Evolutionary conservation across 2,113 vertebrate genomes (phyloP), one percentile per base, ranked within the genome.

Genomic region (Pterocles orientalis): DNA sequence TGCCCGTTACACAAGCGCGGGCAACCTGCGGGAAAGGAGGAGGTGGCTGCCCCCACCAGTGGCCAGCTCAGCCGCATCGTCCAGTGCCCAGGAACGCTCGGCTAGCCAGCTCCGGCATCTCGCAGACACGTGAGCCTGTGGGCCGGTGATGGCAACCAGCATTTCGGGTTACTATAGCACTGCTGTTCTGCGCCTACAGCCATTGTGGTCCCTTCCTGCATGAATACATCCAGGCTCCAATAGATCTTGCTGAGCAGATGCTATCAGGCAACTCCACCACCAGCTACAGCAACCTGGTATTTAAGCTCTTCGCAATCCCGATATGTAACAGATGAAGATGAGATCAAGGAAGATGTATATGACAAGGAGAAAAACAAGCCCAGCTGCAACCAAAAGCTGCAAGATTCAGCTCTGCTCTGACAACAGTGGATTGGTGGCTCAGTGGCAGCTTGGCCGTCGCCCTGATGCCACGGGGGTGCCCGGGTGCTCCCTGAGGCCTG

Each of bases 331-430:
- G 92, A 92, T 88, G 94, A 97, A 95, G 86, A 96, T 94, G 79
- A 97, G 70, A 92, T 94, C 77, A 96, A 95, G 86, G 87, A 95
- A 96, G 89, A 97, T 88, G 76, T 92, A 88, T 91, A 58, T 50
- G 78, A 95, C 88, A 94, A 93, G 82, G 92, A 94, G 88, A 96
- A 96, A 95, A 97, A 95, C 96, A 97, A 97, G 91, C 80, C 77
- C 90, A 96, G 91, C 91, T 96, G 88, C 65, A 84, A 86, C 29
- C 62, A 75, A 94, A 96, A 94, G 91, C 70, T 88, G 87, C 4
- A 9, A 94, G 88, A 95, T 75, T 20, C 86, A 92, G 39, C 70
- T 92, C 88, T 56, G 70, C 41, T 39, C 57, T 92, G 61, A 86
- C 64, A 83, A 75, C 65, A 43, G 48, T 2, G 21, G 65, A 76